Evolutionary conservation across 2,888 invertebrate genomes (phyloP).

Genomic region (Scaptomyza tumidula): DNA sequence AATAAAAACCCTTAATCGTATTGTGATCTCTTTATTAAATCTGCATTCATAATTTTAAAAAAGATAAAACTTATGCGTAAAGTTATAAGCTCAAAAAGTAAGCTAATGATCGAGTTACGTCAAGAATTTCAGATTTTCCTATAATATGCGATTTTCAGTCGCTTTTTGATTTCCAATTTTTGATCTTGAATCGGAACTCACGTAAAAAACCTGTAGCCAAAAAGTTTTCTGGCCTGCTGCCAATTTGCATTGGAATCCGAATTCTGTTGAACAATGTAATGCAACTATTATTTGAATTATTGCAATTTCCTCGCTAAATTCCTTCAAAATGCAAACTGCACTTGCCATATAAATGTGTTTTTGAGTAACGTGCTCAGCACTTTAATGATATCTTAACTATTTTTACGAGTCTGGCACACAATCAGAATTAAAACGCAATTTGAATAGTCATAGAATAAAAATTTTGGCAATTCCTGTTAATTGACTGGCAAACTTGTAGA

Average conservation of each 20-base stretch:
- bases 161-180: too few species aligned
- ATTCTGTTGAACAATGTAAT: neutral
- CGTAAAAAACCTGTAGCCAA: too few species aligned
- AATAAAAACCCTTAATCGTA: neutral
- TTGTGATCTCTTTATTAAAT: neutral
- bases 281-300: neutral
- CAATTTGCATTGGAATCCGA: neutral
- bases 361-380: slow-evolving; percentile 10
- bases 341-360: slow-evolving; percentile 7
- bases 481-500: slow-evolving; percentile 10
- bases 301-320: neutral
- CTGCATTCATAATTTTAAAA: too few species aligned
- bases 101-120: too few species aligned
- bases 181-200: too few species aligned
- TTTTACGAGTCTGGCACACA: neutral
- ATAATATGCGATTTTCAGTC: neutral
- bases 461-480: slow-evolving; percentile 23
- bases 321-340: neutral
- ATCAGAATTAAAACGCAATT: slow-evolving; percentile 18
- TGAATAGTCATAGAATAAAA: slow-evolving; percentile 11
- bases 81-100: too few species aligned
- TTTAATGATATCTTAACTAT: slow-evolving; percentile 19
- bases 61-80: too few species aligned
- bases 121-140: too few species aligned
- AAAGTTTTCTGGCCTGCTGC: neutral